Conservation (phyloP, 2,113 vertebrate genomes). For the Rafetus swinhoei region DNA sequence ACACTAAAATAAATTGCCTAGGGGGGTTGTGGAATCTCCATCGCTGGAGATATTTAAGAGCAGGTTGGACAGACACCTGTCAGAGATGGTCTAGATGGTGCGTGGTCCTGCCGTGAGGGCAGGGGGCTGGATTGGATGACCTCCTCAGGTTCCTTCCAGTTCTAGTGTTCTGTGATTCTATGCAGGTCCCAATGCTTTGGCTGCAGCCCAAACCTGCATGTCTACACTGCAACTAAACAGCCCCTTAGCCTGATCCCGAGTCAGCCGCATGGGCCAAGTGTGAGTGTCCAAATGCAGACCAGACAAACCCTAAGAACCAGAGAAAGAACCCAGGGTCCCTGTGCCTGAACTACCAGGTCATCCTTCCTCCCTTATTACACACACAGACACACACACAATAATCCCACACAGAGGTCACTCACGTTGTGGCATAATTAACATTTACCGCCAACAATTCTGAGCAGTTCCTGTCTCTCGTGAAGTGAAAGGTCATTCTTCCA, state of each 20-base stretch:
- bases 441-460: background rate
- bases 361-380: no score
- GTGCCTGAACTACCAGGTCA: background rate
- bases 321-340: background rate
- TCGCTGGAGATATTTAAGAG: no score
- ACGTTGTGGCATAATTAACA: background rate
- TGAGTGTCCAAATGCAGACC: background rate
- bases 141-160: no score
- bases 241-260: background rate
- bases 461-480: background rate
- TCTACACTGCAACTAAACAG: background rate
- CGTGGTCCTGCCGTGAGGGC: no score
- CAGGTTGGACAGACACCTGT: no score
- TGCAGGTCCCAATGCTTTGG: no score
- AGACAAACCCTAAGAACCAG: background rate
- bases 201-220: background rate
- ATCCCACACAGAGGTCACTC: rapidly evolving
- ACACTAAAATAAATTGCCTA: no score
- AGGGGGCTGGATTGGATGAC: no score
- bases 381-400: rapidly evolving
- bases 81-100: no score
- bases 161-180: no score
- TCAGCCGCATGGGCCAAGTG: background rate
- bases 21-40: no score
- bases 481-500: background rate